A percentile compares a stretch with the other conserved stretches of the same genome.
phyloP scores from a whole-genome alignment of 2,797 vertebrate species.

The Podarcis lilfordi region DNA sequence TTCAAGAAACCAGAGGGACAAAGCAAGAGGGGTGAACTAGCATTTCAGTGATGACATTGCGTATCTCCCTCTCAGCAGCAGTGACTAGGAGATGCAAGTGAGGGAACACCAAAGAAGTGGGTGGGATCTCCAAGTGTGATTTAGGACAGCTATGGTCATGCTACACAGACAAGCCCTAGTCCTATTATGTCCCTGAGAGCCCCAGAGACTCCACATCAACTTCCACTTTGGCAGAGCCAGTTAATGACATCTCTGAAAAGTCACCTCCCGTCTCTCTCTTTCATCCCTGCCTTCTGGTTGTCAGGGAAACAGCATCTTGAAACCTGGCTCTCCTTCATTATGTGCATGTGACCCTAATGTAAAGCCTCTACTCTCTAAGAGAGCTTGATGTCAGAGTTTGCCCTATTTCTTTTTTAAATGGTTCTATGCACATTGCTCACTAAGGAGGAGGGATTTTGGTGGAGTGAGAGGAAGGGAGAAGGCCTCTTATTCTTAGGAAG shows the following conservation, averaged over 20 bases:
- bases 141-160: background rate
- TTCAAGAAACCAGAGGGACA: no score
- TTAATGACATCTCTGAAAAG: background rate
- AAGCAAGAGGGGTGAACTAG: background rate
- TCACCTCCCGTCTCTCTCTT: background rate
- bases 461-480: background rate
- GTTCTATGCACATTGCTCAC: background rate
- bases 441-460: rapidly evolving
- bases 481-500: rapidly evolving
- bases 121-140: background rate
- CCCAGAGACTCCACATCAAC: background rate
- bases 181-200: background rate
- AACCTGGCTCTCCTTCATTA: background rate
- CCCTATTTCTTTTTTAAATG: background rate
- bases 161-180: background rate
- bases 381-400: background rate
- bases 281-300: background rate
- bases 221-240: background rate
- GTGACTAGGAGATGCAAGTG: background rate
- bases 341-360: background rate
- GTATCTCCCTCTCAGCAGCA: background rate
- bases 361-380: background rate
- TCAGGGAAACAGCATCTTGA: background rate
- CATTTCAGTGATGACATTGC: background rate
- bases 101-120: rapidly evolving